phyloP scores from a whole-genome alignment of 2,797 vertebrate species.

The Pempheris klunzingeri region DNA sequence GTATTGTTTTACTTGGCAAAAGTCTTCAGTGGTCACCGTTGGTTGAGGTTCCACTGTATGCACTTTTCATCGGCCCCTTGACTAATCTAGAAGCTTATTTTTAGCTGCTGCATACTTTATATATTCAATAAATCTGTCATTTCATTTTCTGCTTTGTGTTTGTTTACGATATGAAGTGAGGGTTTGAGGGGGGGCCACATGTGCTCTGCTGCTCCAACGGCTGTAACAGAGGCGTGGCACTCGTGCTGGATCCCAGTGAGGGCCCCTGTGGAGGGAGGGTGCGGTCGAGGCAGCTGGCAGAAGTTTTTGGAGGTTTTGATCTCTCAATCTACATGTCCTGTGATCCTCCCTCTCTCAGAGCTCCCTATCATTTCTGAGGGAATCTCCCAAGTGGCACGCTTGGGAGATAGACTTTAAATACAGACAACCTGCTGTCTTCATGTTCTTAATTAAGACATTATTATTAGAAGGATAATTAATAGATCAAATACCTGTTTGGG shows the following conservation, averaged over 20 bases:
- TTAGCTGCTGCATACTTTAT: slow-evolving; percentile 41
- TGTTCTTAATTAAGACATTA: background rate
- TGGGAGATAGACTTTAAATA: slow-evolving; percentile 26
- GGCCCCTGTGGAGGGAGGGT: slow-evolving; percentile 43
- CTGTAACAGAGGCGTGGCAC: slow-evolving; percentile 35
- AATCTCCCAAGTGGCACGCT: slow-evolving; percentile 1
- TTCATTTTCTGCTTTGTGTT: slow-evolving; percentile 43
- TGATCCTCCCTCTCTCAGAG: slow-evolving; percentile 58
- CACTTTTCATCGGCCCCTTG: slow-evolving; percentile 43
- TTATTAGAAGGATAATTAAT: slow-evolving; percentile 17
- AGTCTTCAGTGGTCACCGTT: slow-evolving; percentile 34
- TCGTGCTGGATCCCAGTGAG: slow-evolving; percentile 16
- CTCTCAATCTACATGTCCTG: slow-evolving; percentile 41
- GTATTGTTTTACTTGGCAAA: slow-evolving; percentile 69
- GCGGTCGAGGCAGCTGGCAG: slow-evolving; percentile 63
- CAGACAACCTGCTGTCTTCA: background rate
- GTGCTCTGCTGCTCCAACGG: background rate
- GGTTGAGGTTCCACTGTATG: slow-evolving; percentile 40
- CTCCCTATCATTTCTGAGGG: slow-evolving; percentile 39
- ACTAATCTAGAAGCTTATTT: slow-evolving; percentile 62
- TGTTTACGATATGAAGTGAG: slow-evolving; percentile 30
- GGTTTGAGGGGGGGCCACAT: slow-evolving; percentile 14
- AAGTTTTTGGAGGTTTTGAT: slow-evolving; percentile 62
- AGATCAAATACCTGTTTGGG: background rate
- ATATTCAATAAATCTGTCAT: slow-evolving; percentile 49